Evolutionary conservation across 2,113 vertebrate genomes (phyloP), one percentile per base, ranked within the genome.

Genomic region (Notothenia coriiceps): DNA sequence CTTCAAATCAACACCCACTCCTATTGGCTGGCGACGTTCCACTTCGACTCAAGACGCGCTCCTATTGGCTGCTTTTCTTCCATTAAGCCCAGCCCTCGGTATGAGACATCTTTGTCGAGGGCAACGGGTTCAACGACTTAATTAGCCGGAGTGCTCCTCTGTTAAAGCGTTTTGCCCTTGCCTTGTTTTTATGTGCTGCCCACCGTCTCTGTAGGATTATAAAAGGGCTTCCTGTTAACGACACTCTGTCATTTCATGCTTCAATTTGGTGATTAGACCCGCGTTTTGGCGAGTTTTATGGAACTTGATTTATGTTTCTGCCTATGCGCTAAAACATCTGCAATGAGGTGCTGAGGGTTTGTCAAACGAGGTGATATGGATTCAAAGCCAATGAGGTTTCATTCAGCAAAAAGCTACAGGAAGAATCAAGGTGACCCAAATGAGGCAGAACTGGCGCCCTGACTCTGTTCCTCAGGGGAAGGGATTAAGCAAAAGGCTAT

Each of bases 71-170:
- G 7, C 1, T 1, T 0, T 3, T 2, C 8, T 25, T 54, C 0
- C 1, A 4, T 7, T 13, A 6, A 40, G 6, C 57, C 2, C 60
- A 43, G n/a, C 66, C 70, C 40, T 55, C 43, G 13, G n/a, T 6
- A 33, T 87, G 25, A 77, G 88, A 90, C 91, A 88, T 94, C 67
- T 93, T 93, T 88, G 80, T 85, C 74, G 82, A 90, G 93, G 92
- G 91, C 90, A 91, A 12, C 62, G 80, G 83, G 90, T 89, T 92
- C 86, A 88, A 82, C 17, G 81, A 20, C 89, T 93, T 94, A 90
- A 94, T 95, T 93, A 94, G 82, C 83, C 77, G 60, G 83, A 94
- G 93, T 93, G 94, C 91, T 84, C 77, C 84, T 56, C 57, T 74
- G 72, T 70, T 82, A 64, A 87, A 80, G 64, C 85, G 51, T 83